phyloP scores from a whole-genome alignment of 2,888 invertebrate genomes.

The Tiliacea aurago region DNA sequence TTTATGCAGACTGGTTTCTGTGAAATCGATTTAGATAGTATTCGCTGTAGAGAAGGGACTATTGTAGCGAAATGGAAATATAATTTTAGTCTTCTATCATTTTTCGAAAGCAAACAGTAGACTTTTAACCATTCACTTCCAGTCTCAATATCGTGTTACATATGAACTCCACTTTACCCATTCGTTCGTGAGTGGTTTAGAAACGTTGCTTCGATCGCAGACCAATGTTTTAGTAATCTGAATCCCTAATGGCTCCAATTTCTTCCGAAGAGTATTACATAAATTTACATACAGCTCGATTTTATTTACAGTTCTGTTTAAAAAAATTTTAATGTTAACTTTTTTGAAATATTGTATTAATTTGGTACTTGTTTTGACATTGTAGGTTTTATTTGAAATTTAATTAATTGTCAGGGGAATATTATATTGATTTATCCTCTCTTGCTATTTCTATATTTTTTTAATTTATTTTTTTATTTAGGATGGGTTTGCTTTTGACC shows the following conservation, averaged over 20 bases:
- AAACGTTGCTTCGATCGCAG: constrained; percentile 45
- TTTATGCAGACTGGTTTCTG: neutral
- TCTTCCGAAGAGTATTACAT: constrained; percentile 61
- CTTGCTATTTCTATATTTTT: no score
- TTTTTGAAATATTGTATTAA: no score
- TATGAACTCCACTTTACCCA: constrained; percentile 42
- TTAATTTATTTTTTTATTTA: no score
- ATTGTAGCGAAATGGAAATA: constrained; percentile 2
- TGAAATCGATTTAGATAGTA: constrained; percentile 3
- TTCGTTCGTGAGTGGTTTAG: constrained; percentile 53
- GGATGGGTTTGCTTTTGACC: no score
- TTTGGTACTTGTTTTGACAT: no score
- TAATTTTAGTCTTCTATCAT: constrained; percentile 11
- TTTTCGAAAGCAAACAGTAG: constrained; percentile 30
- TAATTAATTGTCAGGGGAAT: no score
- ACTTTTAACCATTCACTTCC: constrained; percentile 27
- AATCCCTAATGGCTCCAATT: constrained; percentile 58
- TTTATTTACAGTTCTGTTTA: no score
- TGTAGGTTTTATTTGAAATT: no score
- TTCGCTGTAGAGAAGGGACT: neutral
- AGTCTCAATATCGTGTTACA: constrained; percentile 41
- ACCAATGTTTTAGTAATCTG: constrained; percentile 61
- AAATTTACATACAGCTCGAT: constrained; percentile 66
- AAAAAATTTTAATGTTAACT: no score
- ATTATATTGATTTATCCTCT: no score